These are phyloP conservation scores for Gila robusta DNA, from an alignment of 2,797 vertebrate species.

Conservation along the genomic window DNA sequence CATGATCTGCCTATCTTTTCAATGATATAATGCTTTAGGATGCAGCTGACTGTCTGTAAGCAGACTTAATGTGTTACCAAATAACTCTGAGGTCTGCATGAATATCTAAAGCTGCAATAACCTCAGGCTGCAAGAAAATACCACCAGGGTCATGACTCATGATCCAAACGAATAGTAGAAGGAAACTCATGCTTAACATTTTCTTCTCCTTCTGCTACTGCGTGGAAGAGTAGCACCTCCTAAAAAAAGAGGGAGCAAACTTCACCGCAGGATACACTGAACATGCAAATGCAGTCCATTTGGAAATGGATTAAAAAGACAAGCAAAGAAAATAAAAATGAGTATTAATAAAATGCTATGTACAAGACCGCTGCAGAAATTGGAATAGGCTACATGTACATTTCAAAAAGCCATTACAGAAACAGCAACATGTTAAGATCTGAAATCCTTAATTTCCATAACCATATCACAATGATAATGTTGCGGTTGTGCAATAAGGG, in stretches of 20 bases:
- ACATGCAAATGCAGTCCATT: slow-evolving; percentile 44
- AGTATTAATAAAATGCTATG: slow-evolving; percentile 28
- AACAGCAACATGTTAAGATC: slow-evolving; percentile 14
- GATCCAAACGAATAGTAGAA: slow-evolving; percentile 42
- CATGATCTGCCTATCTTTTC: slow-evolving; percentile 8
- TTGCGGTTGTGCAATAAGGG: background rate
- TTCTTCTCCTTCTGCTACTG: background rate
- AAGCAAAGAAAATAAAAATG: slow-evolving; percentile 45
- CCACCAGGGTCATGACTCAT: slow-evolving; percentile 58
- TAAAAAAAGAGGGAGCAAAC: slow-evolving; percentile 14
- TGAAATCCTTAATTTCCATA: slow-evolving; percentile 23
- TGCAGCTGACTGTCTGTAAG: slow-evolving; percentile 16
- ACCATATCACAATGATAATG: slow-evolving; percentile 23
- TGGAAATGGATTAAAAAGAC: slow-evolving; percentile 20
- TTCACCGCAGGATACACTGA: slow-evolving; percentile 27
- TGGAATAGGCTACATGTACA: background rate
- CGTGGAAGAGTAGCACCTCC: background rate
- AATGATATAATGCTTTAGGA: slow-evolving; percentile 2
- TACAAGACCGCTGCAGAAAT: slow-evolving; percentile 28
- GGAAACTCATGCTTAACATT: slow-evolving; percentile 25
- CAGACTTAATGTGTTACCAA: slow-evolving; percentile 8
- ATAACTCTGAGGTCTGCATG: slow-evolving; percentile 25
- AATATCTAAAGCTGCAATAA: slow-evolving; percentile 67
- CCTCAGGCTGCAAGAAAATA: slow-evolving; percentile 30
- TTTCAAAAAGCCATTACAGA: slow-evolving; percentile 23